Evolutionary conservation across 2,113 vertebrate genomes (phyloP).

Genomic region (Syngnathus scovelli): DNA sequence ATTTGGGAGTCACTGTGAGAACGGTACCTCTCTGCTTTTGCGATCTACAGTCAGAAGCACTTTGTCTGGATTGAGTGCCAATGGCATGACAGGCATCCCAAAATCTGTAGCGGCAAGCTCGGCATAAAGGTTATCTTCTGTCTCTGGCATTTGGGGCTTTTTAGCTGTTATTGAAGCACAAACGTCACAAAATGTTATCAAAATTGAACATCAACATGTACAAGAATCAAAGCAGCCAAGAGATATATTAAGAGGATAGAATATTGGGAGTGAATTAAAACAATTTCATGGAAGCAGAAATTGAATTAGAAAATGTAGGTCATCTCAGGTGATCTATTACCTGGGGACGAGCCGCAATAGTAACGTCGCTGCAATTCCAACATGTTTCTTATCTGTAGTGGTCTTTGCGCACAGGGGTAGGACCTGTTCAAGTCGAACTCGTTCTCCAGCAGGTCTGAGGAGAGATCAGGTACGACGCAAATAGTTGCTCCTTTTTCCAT

Average conservation of each 20-base stretch:
- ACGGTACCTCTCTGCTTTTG: constrained; percentile 75
- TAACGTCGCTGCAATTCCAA: constrained; percentile 59
- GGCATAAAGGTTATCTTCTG: constrained; percentile 67
- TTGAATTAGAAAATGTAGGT: background rate
- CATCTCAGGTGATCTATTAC: constrained; percentile 48
- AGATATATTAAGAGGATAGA: background rate
- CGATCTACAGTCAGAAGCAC: constrained; percentile 74
- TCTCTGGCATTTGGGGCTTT: constrained; percentile 65
- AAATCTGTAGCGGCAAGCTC: constrained; percentile 51
- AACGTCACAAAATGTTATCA: constrained; percentile 54
- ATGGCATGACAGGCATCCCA: constrained; percentile 42
- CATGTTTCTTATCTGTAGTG: constrained; percentile 50
- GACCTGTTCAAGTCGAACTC: constrained; percentile 65
- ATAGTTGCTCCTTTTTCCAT: constrained; percentile 46
- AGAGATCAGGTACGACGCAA: constrained; percentile 38
- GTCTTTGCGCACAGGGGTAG: constrained; percentile 53
- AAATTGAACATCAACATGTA: too few relatives aligned
- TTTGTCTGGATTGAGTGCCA: constrained; percentile 74
- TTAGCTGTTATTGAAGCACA: constrained; percentile 64
- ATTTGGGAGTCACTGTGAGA: background rate
- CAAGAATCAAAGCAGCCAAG: too few relatives aligned
- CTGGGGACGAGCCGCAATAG: constrained; percentile 56
- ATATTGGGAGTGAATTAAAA: background rate
- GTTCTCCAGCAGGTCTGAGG: constrained; percentile 32
- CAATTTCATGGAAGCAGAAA: background rate